phyloP scores from a whole-genome alignment of 2,113 vertebrate species.

The Thymallus thymallus region DNA sequence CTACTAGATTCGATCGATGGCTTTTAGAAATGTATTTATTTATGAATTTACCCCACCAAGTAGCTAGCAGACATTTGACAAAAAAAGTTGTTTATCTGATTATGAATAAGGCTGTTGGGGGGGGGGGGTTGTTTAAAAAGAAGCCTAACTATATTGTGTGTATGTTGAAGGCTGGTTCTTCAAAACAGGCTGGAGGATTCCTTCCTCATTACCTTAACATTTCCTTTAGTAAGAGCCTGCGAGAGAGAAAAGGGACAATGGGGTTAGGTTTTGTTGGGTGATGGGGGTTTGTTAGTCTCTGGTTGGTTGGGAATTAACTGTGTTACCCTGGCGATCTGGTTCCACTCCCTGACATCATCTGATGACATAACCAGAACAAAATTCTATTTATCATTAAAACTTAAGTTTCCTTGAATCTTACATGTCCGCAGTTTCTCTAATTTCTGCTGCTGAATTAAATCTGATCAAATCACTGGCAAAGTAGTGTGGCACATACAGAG shows the following conservation, averaged over 20 bases:
- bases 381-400: conserved; percentile 34
- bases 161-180: conserved; percentile 71
- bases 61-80: conserved; percentile 63
- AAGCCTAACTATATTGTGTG: conserved; percentile 17
- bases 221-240: conserved; percentile 28
- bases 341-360: conserved; percentile 28
- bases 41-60: conserved; percentile 53
- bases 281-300: conserved; percentile 6
- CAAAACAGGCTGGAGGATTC: conserved; percentile 46
- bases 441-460: conserved; percentile 47
- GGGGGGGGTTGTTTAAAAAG: conserved; percentile 23
- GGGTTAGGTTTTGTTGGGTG: conserved; percentile 31
- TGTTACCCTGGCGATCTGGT: conserved; percentile 38
- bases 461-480: conserved; percentile 38
- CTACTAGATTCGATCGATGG: conserved; percentile 54
- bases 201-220: conserved; percentile 34
- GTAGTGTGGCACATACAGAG: conserved; percentile 5
- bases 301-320: conserved; percentile 16
- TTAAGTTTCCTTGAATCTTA: not conserved
- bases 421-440: conserved; percentile 24
- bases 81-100: conserved; percentile 36
- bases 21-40: conserved; percentile 65
- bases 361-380: conserved; percentile 26
- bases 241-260: conserved; percentile 10
- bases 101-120: conserved; percentile 36